Evolutionary conservation across 92 coral and sea anemone species (phyloP), one percentile per base, ranked within the genome.

Genomic region (Zoanthus solanderi): DNA sequence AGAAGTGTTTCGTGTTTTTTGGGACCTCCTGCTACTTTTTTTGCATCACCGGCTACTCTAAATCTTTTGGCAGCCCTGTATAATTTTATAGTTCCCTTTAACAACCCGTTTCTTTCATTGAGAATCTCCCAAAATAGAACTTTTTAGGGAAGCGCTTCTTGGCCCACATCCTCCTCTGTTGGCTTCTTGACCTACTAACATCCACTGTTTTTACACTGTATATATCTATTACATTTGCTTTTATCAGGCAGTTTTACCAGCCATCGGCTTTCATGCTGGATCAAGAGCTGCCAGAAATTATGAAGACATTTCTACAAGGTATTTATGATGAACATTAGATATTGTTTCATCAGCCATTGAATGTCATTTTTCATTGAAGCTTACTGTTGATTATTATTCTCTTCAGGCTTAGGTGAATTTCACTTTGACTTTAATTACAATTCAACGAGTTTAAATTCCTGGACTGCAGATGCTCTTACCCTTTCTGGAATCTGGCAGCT

Each of bases 401-500:
- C 23, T 30, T 13, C 73, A 97, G 99, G 99, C 6, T 69, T 97
- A 63, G 91, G 91, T 63, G 99, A 97, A 87, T 90, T 95, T 84
- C 96, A 92, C 86, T 97, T 97, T 91, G 96, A 97, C 78, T 91
- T 95, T 42, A 97, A 97, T 69, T 95, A 97, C 78, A 97, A 97
- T 82, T 89, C 98, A 57, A 94, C 99, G 44, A 96, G 98, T 17
- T 78, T 97, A 78, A 97, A 97, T 74, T 79, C 74, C 45, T 97
- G 99, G 99, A 95, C 98, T n/a, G 97, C 94, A 34, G 94, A 91
- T 69, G 90, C 98, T 0, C 86, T 97, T 46, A 94, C 95, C n/a
- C 90, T 88, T 72, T 93, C 98, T 14, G 99, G 99, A 37, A 92
- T 93, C 58, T 97, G 99, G 99, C 97, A 95, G 90, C 90, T 94